Conservation (phyloP, 2,113 vertebrate species). For the Lophotis ruficrista region DNA sequence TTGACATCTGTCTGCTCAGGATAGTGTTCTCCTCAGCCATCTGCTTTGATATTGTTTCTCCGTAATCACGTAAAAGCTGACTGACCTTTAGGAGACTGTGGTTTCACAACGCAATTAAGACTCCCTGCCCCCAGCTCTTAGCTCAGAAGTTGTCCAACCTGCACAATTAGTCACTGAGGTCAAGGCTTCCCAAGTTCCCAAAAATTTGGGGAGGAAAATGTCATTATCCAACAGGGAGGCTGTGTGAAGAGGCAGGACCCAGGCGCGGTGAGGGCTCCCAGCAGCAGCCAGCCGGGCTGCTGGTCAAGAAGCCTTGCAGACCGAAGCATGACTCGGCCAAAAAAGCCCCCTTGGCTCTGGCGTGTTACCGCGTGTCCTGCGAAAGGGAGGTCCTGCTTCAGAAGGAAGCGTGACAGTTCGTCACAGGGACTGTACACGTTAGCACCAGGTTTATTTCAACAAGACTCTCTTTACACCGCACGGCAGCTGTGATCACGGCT, state of each 20-base stretch:
- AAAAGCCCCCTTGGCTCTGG: not conserved
- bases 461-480: not conserved
- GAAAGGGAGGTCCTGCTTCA: slow-evolving; percentile 4
- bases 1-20: not conserved
- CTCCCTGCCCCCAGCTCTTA: not conserved
- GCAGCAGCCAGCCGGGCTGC: not conserved
- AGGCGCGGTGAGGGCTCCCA: fast-evolving
- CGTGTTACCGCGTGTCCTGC: not conserved
- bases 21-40: not conserved
- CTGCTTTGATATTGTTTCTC: not conserved
- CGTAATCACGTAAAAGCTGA: not conserved
- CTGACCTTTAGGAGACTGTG: slow-evolving; percentile 12
- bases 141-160: not conserved
- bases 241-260: not conserved
- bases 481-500: not conserved
- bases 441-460: slow-evolving; percentile 53
- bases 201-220: not conserved
- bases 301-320: not conserved
- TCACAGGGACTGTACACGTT: not conserved
- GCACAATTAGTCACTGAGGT: not conserved
- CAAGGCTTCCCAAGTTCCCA: not conserved
- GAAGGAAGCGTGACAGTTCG: slow-evolving; percentile 1
- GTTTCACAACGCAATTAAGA: not conserved
- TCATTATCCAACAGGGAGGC: not conserved
- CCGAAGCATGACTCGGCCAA: not conserved